Evolutionary conservation across 2,113 vertebrate species (phyloP), one percentile per base, ranked within the genome.

Genomic region (Zapornia atra): DNA sequence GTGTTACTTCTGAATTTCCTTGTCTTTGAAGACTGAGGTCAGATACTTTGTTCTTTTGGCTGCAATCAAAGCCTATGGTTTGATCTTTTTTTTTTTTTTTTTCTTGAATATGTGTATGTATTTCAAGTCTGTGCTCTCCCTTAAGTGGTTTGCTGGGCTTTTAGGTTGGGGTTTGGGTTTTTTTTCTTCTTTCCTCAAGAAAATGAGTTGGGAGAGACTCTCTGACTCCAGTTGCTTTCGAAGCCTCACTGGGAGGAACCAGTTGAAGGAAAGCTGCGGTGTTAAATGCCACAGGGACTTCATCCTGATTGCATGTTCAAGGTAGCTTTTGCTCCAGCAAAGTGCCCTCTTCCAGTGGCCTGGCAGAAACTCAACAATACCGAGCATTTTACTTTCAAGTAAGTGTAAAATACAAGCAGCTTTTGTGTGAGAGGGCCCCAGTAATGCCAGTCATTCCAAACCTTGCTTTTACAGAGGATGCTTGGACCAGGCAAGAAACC

Each of bases 1-100:
- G 33, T 88, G 82, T 91, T 96, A 66, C 83, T 96, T 86, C 92
- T 85, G 64, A 78, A 73, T 96, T 96, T 94, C 76, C 76, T 90
- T 78, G 42, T 91, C 84, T 96, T 95, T 96, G 94, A 96, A 94
- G 90, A 29, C 44, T 50, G 66, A 93, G 60, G 59, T 86, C 90
- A 76, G 92, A 82, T 84, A 18, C 77, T 95, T 90, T 83, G 57
- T 93, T 94, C 64, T 84, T 93, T 63, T 92, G 90, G 70, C 42
- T 96, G 66, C 63, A 85, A 1, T 94, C 46, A 63, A 87, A 93
- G 57, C 25, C 44, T 50, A 26, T 69, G 28, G 65, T 92, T 95
- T 93, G 76, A 69, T 82, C 12, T 38, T 38, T 38, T 38, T 38
- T 38, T 38, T 38, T 93, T 86, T 40, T 40, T 40, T 93, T 88